These are phyloP conservation scores for Stegostoma tigrinum DNA, from an alignment of 2,113 vertebrate genomes.

Conservation along the genomic window DNA sequence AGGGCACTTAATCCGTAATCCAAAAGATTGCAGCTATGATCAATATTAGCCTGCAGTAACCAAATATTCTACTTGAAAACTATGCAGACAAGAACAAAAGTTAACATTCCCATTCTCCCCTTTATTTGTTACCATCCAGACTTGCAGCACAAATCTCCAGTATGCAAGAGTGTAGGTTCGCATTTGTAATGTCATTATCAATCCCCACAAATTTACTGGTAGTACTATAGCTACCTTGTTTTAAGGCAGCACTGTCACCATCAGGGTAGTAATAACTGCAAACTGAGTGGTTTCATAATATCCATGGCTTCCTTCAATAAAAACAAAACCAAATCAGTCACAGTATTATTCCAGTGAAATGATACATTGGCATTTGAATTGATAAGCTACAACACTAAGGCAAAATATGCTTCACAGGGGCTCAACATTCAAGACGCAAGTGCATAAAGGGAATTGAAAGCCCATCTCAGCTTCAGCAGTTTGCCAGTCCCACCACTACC, in stretches of 20 bases:
- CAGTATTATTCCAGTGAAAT: not conserved
- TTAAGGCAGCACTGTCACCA: too few relatives aligned
- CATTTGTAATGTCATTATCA: too few relatives aligned
- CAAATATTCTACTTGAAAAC: not conserved
- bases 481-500: not conserved
- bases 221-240: too few relatives aligned
- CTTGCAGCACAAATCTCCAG: not conserved
- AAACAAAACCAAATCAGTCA: not conserved
- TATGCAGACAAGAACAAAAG: not conserved
- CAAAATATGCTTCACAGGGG: not conserved
- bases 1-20: not conserved
- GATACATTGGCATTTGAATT: too few relatives aligned
- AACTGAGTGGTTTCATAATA: not conserved
- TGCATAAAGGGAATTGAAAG: not conserved
- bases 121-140: not conserved
- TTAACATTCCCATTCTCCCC: not conserved
- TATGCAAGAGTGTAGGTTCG: not conserved
- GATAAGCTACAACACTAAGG: not conserved
- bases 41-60: not conserved
- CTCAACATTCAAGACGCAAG: not conserved
- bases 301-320: not conserved
- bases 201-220: too few relatives aligned
- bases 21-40: not conserved
- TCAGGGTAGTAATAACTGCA: too few relatives aligned
- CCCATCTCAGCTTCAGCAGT: not conserved